These are phyloP conservation scores for Caradrina clavipalpis DNA, from an alignment of 2,888 invertebrate genomes.

Conservation along the genomic window DNA sequence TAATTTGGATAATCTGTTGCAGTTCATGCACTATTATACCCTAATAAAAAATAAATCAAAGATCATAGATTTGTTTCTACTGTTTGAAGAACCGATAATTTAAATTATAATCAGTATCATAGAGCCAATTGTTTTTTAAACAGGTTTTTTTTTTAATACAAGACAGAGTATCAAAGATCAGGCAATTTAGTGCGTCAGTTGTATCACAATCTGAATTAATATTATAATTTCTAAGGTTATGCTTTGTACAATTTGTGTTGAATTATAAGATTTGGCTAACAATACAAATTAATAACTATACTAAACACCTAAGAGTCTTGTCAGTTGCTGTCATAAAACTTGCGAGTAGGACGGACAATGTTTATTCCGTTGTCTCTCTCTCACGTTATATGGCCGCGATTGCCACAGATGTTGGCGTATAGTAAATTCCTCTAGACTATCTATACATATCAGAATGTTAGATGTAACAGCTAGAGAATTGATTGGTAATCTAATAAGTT, in stretches of 20 bases:
- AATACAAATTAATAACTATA: constrained; percentile 17
- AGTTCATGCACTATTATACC: background rate
- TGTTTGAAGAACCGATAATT: background rate
- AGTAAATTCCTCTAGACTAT: constrained; percentile 56
- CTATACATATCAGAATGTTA: constrained; percentile 58
- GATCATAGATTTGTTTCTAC: background rate
- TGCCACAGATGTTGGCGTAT: background rate
- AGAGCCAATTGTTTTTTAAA: background rate
- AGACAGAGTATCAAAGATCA: background rate
- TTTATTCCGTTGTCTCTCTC: background rate
- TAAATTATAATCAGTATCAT: background rate
- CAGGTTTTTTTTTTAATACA: background rate
- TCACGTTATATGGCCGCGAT: background rate
- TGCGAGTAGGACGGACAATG: background rate
- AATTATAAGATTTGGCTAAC: constrained; percentile 24
- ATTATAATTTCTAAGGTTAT: constrained; percentile 14
- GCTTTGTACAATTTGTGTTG: constrained; percentile 51
- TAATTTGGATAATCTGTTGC: constrained; percentile 4
- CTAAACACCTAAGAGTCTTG: background rate
- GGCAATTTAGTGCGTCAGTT: constrained; percentile 5
- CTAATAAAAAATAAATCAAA: background rate
- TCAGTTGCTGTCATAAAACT: constrained; percentile 1
- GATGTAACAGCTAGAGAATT: constrained; percentile 37
- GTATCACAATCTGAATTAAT: background rate
- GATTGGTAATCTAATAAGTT: constrained; percentile 27